Base-by-base conservation (phyloP, 2,113 vertebrate genomes). In the Aythya baeri region DNA sequence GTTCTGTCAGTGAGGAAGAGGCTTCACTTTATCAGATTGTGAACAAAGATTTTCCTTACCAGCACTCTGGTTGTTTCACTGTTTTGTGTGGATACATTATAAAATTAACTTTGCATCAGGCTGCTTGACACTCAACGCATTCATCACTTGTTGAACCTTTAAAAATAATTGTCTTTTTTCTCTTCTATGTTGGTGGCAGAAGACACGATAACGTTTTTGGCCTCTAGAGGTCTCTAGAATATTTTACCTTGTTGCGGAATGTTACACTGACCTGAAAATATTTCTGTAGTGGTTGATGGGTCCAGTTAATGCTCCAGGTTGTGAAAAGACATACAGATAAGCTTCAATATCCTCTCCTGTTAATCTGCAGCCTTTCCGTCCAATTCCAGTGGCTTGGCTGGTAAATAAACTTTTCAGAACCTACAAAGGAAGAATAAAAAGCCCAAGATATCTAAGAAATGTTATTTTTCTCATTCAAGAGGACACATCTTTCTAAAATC, bases 271-370 rank as follows among this genome's bases (percentile, higher is more conserved):
- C 99, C 99, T 99, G 98, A 99, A 99, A 86, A 99, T 98, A 95
- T 98, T 99, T 96, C 99, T 99, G 96, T 98, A 99, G 88, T 99
- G 99, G 97, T 99, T 99, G 93, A 99, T 99, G 59, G 99, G 99
- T 79, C 99, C 99, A 9, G 98, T 99, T 91, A 99, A 97, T 57
- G 99, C 99, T 94, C 99, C 99, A 1, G 99, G 99, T 97, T 99
- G 99, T 58, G 99, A 99, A 85, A 99, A 98, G 54, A 99, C 97
- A 54, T 99, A 99, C 85, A 99, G 94, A 79, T 99, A 99, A 71
- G 99, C 99, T 97, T 99, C 99, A 77, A 99, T 95, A 89, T 99
- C 99, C 93, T 99, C 99, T 36, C 98, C 94, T 61, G 99, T 99
- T 84, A 99, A 98, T 97, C 96, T 98, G 27, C 98, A 98, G 44